A percentile compares a stretch with the other conserved stretches of the same genome.
Evolutionary conservation across 1,140 invertebrate species (phyloP).

Genomic region (Drosophila subpulchrella): DNA sequence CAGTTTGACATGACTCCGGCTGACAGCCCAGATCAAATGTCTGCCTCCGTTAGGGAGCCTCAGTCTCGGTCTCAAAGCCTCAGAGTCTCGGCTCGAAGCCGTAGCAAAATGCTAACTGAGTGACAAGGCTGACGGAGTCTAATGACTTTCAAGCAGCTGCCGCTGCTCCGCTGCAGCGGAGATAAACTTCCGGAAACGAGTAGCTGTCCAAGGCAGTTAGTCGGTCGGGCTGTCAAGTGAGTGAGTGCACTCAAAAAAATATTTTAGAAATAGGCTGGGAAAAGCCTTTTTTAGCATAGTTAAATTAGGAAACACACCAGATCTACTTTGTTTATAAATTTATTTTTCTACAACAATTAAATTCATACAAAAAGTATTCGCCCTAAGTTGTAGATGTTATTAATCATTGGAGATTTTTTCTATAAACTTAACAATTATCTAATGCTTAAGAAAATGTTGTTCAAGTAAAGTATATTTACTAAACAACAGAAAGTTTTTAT

Average conservation of each 20-base stretch:
- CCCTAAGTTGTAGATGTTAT: no score
- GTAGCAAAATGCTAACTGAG: conserved; percentile 33
- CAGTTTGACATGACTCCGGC: conserved; percentile 47
- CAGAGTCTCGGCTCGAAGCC: conserved; percentile 29
- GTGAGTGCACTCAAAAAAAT: conserved; percentile 10
- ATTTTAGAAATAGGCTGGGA: background rate
- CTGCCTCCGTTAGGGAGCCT: conserved; percentile 18
- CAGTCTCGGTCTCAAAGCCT: background rate
- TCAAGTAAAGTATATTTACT: no score
- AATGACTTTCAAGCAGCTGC: conserved; percentile 64
- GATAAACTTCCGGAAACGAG: conserved; percentile 73
- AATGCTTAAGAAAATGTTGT: no score
- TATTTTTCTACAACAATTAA: no score
- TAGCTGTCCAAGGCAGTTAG: conserved; percentile 53
- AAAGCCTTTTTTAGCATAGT: background rate
- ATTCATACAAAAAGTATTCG: no score
- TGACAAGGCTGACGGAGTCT: conserved; percentile 56
- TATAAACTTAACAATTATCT: no score
- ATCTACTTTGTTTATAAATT: no score
- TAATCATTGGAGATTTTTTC: no score
- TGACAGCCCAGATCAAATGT: conserved; percentile 51
- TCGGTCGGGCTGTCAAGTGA: conserved; percentile 34
- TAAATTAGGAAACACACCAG: no score
- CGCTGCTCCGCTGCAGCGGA: conserved; percentile 28
- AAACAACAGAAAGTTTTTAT: no score